These are phyloP conservation scores for Anodontia alba DNA, from an alignment of 2,888 invertebrate genomes.

Conservation along the genomic window DNA sequence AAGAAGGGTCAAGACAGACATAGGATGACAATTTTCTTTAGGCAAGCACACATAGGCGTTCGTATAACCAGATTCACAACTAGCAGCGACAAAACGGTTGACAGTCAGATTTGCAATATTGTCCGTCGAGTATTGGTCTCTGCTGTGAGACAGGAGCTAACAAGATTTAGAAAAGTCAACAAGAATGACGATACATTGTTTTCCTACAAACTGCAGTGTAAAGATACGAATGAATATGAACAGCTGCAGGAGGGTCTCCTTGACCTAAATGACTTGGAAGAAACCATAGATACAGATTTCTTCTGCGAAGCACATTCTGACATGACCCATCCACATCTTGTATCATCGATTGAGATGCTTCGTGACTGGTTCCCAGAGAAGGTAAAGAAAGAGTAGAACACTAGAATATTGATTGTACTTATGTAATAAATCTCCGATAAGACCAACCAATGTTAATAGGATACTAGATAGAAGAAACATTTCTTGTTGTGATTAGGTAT, in stretches of 20 bases:
- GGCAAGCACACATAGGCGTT: constrained; percentile 41
- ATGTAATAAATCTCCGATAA: neutral
- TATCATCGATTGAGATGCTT: constrained; percentile 24
- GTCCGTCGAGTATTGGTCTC: constrained; percentile 35
- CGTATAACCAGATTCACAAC: constrained; percentile 43
- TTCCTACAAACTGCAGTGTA: constrained; percentile 39
- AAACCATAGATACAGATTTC: constrained; percentile 17
- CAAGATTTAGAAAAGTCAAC: constrained; percentile 20
- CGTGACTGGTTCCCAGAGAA: constrained; percentile 47
- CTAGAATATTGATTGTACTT: neutral
- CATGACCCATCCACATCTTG: constrained; percentile 29
- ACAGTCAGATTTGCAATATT: constrained; percentile 32
- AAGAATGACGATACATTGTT: constrained; percentile 28
- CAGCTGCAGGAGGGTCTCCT: constrained; percentile 40
- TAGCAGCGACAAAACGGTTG: constrained; percentile 20
- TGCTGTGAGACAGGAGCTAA: constrained; percentile 36
- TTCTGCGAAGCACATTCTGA: constrained; percentile 44
- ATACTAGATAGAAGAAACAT: no score
- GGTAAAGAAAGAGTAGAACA: no score
- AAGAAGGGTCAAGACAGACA: constrained; percentile 30
- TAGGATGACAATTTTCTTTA: constrained; percentile 45
- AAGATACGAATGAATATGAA: constrained; percentile 20
- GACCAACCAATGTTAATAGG: no score
- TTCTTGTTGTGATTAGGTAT: no score
- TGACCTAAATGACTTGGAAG: constrained; percentile 15